phyloP scores from a whole-genome alignment of 2,888 invertebrate genomes.

The Meloe dianella region DNA sequence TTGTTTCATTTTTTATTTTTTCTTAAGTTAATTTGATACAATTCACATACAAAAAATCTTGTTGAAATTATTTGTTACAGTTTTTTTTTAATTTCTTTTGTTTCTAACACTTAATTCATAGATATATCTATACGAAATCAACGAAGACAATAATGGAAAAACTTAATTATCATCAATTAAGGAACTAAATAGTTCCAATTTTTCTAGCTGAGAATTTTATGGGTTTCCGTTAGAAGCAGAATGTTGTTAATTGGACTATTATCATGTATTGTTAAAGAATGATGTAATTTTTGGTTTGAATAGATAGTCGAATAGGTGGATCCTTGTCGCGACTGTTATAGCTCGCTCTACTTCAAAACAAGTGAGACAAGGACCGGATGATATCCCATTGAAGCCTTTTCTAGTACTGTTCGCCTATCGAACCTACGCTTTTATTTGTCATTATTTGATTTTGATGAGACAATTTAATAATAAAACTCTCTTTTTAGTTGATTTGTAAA shows the following conservation, averaged over 20 bases:
- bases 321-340: too few species aligned
- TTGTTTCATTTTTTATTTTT: not conserved
- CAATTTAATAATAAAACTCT: constrained; percentile 7
- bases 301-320: not conserved
- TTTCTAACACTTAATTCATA: not conserved
- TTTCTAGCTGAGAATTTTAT: not conserved
- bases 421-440: too few species aligned
- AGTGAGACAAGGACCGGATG: too few species aligned
- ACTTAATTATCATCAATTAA: too few species aligned
- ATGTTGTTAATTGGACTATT: not conserved
- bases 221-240: not conserved
- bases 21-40: constrained; percentile 36
- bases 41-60: constrained; percentile 37
- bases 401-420: too few species aligned
- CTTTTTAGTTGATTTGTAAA: constrained; percentile 13
- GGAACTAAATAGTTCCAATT: too few species aligned
- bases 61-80: constrained; percentile 46
- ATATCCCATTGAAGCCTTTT: too few species aligned
- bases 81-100: constrained; percentile 34
- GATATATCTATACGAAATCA: not conserved
- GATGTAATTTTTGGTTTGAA: not conserved
- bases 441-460: not conserved
- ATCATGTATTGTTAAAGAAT: not conserved
- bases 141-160: not conserved
- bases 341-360: too few species aligned